These are phyloP conservation scores for Microtus ochrogaster DNA, from an alignment of 2,113 vertebrate genomes.

Conservation along the genomic window DNA sequence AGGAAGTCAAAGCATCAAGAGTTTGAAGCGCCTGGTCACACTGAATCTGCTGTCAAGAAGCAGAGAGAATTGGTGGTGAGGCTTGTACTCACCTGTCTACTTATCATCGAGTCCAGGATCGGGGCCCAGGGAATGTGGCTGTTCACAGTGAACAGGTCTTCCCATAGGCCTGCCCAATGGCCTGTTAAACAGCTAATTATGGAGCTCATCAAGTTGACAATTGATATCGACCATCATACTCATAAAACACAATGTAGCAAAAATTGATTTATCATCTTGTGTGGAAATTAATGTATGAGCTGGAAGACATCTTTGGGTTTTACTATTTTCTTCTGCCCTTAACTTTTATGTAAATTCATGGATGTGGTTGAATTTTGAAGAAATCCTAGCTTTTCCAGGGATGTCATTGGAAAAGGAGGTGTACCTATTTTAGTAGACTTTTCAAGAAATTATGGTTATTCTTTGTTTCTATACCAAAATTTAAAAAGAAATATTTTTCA, in stretches of 20 bases:
- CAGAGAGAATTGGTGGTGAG: background rate
- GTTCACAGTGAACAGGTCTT: background rate
- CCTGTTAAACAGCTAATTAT: background rate
- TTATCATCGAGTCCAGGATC: background rate
- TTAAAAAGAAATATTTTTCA: background rate
- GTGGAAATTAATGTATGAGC: background rate
- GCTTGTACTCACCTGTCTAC: background rate
- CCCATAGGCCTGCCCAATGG: too few species aligned
- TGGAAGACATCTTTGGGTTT: background rate
- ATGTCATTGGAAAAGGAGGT: background rate
- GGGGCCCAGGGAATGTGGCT: too few species aligned
- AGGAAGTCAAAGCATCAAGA: background rate
- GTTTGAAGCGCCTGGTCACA: background rate
- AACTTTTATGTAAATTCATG: background rate
- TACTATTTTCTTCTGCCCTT: background rate
- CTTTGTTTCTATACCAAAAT: slow-evolving; percentile 19
- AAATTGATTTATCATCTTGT: background rate
- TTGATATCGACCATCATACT: background rate
- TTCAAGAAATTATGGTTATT: background rate
- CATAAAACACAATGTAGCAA: background rate
- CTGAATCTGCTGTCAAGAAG: background rate
- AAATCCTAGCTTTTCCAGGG: background rate
- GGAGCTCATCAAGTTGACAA: background rate
- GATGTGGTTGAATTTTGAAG: background rate
- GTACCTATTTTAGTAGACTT: background rate